Percentiles rank a stretch among this genome's conserved stretches.
phyloP scores from a whole-genome alignment of 2,797 vertebrate species.

The Carapus acus region DNA sequence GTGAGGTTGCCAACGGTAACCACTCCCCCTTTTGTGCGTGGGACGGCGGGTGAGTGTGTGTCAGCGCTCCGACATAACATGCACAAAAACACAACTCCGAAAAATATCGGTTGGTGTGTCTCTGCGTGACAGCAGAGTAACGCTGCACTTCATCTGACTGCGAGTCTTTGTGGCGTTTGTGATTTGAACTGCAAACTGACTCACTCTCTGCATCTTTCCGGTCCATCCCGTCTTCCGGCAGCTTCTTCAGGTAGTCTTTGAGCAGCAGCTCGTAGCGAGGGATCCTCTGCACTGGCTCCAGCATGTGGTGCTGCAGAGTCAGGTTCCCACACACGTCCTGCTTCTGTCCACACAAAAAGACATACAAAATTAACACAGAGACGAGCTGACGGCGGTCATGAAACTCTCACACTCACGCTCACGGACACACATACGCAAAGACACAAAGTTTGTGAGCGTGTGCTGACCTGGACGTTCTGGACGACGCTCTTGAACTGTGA shows the following conservation, averaged over 20 bases:
- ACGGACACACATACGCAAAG: slow-evolving; percentile 15
- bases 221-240: slow-evolving; percentile 83
- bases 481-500: slow-evolving; percentile 85
- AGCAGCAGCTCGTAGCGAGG: slow-evolving; percentile 93
- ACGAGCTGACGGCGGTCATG: no score
- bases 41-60: no score
- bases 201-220: slow-evolving; percentile 91
- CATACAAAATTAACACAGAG: no score
- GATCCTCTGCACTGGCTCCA: slow-evolving; percentile 95
- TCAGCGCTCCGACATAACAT: no score
- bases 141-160: neutral
- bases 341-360: slow-evolving; percentile 73
- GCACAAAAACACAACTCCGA: no score
- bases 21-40: no score
- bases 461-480: slow-evolving; percentile 86
- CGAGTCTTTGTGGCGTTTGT: neutral
- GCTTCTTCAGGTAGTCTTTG: slow-evolving; percentile 94
- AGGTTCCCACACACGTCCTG: slow-evolving; percentile 93
- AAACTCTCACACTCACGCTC: slow-evolving; percentile 1
- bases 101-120: neutral
- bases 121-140: neutral
- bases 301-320: slow-evolving; percentile 96
- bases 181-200: slow-evolving; percentile 15
- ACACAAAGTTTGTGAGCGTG: slow-evolving; percentile 17
- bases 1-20: no score